phyloP scores from a whole-genome alignment of 2,888 invertebrate genomes.

The Petrolisthes cinctipes region DNA sequence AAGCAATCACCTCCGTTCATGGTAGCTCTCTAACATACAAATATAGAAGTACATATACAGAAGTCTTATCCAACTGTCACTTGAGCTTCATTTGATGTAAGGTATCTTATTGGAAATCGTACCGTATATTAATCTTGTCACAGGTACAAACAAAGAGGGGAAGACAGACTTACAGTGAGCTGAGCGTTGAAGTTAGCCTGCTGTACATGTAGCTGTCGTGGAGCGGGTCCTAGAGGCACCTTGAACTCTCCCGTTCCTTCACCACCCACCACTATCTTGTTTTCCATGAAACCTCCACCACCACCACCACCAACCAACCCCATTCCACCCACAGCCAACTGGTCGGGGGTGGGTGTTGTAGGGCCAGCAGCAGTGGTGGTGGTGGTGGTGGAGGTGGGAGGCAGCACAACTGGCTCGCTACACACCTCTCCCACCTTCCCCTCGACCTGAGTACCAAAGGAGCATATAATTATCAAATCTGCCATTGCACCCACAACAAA shows the following conservation, averaged over 20 bases:
- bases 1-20: no score
- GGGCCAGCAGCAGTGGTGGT: slow-evolving; percentile 15
- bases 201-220: slow-evolving; percentile 45
- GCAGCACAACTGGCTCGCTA: background rate
- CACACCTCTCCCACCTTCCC: background rate
- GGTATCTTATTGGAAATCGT: background rate
- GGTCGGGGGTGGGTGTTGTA: background rate
- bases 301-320: background rate
- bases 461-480: no score
- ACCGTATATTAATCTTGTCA: background rate
- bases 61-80: no score
- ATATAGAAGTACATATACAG: no score
- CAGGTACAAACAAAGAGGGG: background rate
- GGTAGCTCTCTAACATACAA: no score
- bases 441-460: background rate
- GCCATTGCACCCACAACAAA: no score
- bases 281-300: slow-evolving; percentile 1
- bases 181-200: slow-evolving; percentile 58
- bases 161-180: slow-evolving; percentile 41
- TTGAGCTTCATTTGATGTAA: no score
- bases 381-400: background rate
- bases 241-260: slow-evolving; percentile 45
- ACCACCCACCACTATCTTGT: slow-evolving; percentile 31
- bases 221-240: slow-evolving; percentile 50
- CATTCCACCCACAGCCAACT: background rate